Evolutionary conservation across 2,888 invertebrate genomes (phyloP), one percentile per base, ranked within the genome.

Genomic region (Dryocosmus kuriphilus): DNA sequence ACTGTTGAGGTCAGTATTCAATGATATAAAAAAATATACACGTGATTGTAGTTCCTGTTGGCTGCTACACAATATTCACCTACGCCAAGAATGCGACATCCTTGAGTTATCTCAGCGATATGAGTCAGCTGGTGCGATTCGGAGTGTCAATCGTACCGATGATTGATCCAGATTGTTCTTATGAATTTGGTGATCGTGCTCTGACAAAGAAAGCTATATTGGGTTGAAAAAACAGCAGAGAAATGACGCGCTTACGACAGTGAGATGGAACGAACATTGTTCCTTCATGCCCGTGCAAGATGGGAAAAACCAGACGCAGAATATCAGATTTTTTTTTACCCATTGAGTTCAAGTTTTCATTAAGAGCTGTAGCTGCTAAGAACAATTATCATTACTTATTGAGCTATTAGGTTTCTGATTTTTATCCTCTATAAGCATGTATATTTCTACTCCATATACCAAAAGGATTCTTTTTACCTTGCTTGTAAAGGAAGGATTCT

Each of bases 51-150:
- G n/a, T 71, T 71, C 71, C 71, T 71, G 19, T 71, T 71, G 71
- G 71, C 71, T 30, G 8, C 8, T n/a, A 11, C 30, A n/a, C 71
- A 71, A 71, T 11, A 55, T 51, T 19, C n/a, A 46, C 5, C n/a
- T 55, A 55, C 9, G 71, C 71, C 71, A 71, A 71, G 51, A 51
- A 51, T 71, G 51, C 11, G 30, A 71, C 32, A 71, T 55, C 71
- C 71, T 71, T 71, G 71, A 71, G 51, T 71, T 30, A 71, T 71
- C 46, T 51, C 51, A n/a, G 51, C 71, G 27, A 51, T 60, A 60
- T 71, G 30, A 30, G 19, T 1, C 19, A 14, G n/a, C 16, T 27
- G 30, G 32, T 55, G 71, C 51, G 6, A n/a, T 51, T 51, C 51
- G n/a, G n/a, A 51, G 5, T 55, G 19, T 30, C 30, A 30, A 67